Conservation (phyloP, 2,113 vertebrate species). For the Myanophis thanlyinensis region DNA sequence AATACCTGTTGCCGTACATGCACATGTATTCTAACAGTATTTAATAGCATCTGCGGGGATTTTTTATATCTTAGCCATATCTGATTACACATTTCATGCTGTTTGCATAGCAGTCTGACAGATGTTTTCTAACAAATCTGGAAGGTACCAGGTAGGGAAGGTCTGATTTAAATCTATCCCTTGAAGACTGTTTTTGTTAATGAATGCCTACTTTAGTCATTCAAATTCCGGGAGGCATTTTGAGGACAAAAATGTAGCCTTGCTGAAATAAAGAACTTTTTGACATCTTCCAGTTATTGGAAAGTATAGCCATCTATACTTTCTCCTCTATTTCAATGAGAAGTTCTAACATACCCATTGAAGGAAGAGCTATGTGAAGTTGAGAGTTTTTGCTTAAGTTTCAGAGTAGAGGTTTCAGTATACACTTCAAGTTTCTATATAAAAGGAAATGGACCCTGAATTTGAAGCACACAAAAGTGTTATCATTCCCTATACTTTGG, state of each 20-base stretch:
- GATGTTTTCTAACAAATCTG: neutral
- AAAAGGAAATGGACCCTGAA: neutral
- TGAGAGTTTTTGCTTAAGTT: neutral
- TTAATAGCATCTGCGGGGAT: neutral
- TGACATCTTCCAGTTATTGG: neutral
- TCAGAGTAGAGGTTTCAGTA: neutral
- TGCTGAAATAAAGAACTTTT: neutral
- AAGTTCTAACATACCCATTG: neutral
- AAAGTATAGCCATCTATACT: neutral
- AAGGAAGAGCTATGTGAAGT: neutral
- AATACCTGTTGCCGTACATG: neutral
- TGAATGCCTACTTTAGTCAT: neutral
- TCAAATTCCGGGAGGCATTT: neutral
- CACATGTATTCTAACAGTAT: neutral
- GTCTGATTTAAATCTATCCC: neutral
- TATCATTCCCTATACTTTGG: neutral
- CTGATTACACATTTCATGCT: neutral
- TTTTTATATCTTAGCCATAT: neutral
- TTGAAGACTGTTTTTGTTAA: neutral
- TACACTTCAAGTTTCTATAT: neutral
- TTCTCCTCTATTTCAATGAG: neutral
- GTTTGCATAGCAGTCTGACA: neutral
- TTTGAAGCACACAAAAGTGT: neutral
- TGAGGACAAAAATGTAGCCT: neutral
- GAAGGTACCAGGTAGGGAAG: neutral